Evolutionary conservation across 2,113 vertebrate species (phyloP), one percentile per base, ranked within the genome.

Genomic region (Ranitomeya variabilis): DNA sequence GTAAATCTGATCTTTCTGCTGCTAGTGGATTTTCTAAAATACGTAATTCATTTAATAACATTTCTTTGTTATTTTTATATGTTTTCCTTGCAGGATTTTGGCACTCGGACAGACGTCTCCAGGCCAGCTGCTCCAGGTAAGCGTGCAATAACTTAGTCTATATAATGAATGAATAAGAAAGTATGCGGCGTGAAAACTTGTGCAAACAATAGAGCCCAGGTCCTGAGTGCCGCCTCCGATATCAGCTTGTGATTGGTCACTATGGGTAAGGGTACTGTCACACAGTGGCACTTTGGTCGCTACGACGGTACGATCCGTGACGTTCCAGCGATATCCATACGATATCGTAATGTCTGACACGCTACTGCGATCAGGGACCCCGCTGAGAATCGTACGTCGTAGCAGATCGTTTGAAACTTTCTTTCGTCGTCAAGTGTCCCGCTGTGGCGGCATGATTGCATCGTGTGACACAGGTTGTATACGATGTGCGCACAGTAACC

Each of bases 51-150:
- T 54, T 85, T 85, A 85, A 85, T 85, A 85, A 85, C 83, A 85
- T 85, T 85, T 69, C 83, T 85, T 85, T 85, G 83, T 85, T 85
- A 85, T 85, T 85, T 83, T 85, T 85, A 74, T 85, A 85, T 85
- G 83, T 85, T 85, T 85, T 73, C 4, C 83, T 31, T 85, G 83
- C 59, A 85, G 83, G 67, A 59, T 74, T 74, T 85, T 85, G 83
- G 83, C 83, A 74, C 83, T 74, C 19, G 57, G 67, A 71, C 83
- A 85, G 83, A 59, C 83, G 67, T 85, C 83, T 85, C 83, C 54
- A 21, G 71, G 83, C 83, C 83, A 85, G 83, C 83, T 85, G 83
- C 67, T 85, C 64, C 67, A 85, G 83, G 83, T 85, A 85, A 74
- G 83, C 55, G n/a, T 55, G 52, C 67, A 71, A 59, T 74, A 85